Conservation (phyloP, 2,113 vertebrate genomes). For the Lepus americanus region DNA sequence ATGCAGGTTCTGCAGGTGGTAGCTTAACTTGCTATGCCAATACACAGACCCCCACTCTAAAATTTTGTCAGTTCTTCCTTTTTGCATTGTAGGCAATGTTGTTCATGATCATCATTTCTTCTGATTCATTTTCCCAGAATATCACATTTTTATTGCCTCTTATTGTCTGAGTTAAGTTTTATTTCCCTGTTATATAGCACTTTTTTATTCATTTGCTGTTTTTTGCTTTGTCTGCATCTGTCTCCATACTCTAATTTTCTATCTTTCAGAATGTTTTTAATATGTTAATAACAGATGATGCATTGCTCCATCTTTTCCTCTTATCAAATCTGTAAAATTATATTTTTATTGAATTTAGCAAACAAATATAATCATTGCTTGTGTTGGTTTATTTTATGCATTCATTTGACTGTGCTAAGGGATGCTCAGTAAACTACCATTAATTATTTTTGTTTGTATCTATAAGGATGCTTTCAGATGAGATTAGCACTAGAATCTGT, state of each 20-base stretch:
- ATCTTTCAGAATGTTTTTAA: conserved; percentile 36
- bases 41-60: not conserved
- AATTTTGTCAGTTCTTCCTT: not conserved
- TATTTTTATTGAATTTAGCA: conserved; percentile 36
- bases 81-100: not conserved
- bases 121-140: not conserved
- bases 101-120: not conserved
- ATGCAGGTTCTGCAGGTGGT: no score
- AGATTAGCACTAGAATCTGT: no score
- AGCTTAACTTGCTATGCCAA: no score
- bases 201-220: not conserved
- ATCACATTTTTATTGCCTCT: not conserved
- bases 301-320: not conserved
- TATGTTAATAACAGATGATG: not conserved
- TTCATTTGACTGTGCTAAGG: not conserved
- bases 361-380: not conserved
- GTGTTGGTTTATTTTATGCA: not conserved
- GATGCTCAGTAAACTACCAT: not conserved
- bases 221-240: not conserved
- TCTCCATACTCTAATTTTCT: conserved; percentile 8
- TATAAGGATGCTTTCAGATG: no score
- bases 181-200: not conserved
- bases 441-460: not conserved
- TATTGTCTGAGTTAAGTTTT: not conserved
- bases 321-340: not conserved